Percentiles rank a stretch among this genome's conserved stretches.
Evolutionary conservation across 2,113 vertebrate genomes (phyloP).

Genomic region (Numida meleagris): DNA sequence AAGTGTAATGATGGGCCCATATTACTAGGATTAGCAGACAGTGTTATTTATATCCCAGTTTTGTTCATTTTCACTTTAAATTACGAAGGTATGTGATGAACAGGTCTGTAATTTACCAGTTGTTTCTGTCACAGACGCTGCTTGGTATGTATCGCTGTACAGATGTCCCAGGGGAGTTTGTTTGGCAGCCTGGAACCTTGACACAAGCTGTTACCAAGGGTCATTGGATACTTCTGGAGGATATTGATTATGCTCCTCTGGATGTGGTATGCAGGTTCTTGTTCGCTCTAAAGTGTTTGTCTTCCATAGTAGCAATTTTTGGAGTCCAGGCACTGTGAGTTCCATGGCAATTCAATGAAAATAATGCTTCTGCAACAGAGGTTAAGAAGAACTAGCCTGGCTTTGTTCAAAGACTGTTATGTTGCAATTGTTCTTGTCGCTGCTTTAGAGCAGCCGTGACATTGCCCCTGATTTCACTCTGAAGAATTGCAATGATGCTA

Average conservation of each 20-base stretch:
- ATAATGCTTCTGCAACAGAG: neutral
- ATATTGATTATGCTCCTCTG: constrained; percentile 95
- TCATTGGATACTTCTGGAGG: constrained; percentile 94
- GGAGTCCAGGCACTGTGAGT: neutral
- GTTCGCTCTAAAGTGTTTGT: neutral
- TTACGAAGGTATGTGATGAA: neutral
- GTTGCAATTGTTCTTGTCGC: neutral
- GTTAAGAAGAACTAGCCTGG: neutral
- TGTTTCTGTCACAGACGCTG: constrained; percentile 79
- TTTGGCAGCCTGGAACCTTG: constrained; percentile 93
- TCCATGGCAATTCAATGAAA: neutral
- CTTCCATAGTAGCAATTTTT: neutral
- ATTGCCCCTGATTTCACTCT: neutral
- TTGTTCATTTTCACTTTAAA: neutral
- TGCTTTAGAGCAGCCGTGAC: neutral
- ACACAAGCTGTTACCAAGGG: constrained; percentile 93
- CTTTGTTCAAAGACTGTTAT: fast-evolving
- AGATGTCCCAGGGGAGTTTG: constrained; percentile 95
- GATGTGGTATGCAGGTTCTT: constrained; percentile 86
- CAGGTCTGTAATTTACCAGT: neutral
- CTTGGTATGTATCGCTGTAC: constrained; percentile 97
- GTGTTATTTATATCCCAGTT: neutral
- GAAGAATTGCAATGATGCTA: neutral
- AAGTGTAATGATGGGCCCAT: neutral
- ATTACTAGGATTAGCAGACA: neutral